Percentiles rank a stretch among this genome's conserved stretches.
Evolutionary conservation across 2,888 invertebrate species (phyloP).

Genomic region (Abrostola triplasia): DNA sequence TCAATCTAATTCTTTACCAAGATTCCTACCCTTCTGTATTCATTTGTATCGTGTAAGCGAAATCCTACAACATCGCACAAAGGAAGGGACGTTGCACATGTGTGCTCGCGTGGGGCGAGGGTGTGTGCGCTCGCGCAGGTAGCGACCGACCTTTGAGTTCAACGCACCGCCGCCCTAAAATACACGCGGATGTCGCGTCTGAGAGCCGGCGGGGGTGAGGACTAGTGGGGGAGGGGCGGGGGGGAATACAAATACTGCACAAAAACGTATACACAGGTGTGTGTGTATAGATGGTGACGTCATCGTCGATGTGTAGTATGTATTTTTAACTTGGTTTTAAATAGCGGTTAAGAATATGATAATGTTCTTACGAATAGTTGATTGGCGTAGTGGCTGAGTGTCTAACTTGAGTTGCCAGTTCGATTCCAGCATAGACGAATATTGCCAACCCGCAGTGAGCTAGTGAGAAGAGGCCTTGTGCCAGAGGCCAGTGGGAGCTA

Average conservation of each 20-base stretch:
- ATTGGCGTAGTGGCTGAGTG: too few species aligned
- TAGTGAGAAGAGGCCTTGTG: too few species aligned
- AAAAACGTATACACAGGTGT: slow-evolving; percentile 42
- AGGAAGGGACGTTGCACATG: slow-evolving; percentile 9
- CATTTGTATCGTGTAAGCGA: not conserved
- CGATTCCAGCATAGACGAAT: too few species aligned
- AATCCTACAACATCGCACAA: slow-evolving; percentile 24
- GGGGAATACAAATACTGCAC: slow-evolving; percentile 11
- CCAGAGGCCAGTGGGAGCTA: too few species aligned
- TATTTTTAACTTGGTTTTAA: not conserved
- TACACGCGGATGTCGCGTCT: slow-evolving; percentile 53
- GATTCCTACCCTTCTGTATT: not conserved
- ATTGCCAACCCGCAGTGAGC: too few species aligned
- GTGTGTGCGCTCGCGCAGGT: slow-evolving; percentile 60
- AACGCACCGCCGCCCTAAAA: slow-evolving; percentile 65
- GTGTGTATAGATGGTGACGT: not conserved
- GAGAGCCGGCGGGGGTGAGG: slow-evolving; percentile 16
- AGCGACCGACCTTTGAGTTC: slow-evolving; percentile 70
- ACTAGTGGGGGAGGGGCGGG: slow-evolving; percentile 4
- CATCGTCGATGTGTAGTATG: not conserved
- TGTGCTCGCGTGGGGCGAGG: slow-evolving; percentile 16
- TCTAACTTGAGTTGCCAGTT: too few species aligned
- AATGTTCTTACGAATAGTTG: too few species aligned
- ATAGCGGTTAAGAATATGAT: not conserved
- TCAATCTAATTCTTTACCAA: too few species aligned